These are phyloP conservation scores for Volucella bombylans DNA, from an alignment of 2,888 invertebrate genomes.

Conservation along the genomic window DNA sequence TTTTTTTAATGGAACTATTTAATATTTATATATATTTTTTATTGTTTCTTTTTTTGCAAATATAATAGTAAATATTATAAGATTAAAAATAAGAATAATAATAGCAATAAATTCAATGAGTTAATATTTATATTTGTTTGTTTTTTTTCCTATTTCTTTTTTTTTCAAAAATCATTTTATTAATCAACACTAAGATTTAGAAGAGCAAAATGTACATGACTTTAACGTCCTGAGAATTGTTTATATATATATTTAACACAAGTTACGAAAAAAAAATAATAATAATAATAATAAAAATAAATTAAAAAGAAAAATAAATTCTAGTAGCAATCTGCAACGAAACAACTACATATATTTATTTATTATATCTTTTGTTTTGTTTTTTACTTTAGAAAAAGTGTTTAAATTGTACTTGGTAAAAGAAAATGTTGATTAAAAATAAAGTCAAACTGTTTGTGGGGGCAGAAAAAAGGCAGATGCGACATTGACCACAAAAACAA, in stretches of 20 bases:
- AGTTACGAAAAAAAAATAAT: constrained; percentile 22
- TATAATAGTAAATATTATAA: constrained; percentile 60
- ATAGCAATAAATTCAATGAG: constrained; percentile 61
- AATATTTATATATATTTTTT: constrained; percentile 34
- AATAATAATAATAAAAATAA: constrained; percentile 16
- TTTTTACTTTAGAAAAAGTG: background rate
- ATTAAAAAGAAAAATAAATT: constrained; percentile 31
- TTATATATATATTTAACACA: background rate
- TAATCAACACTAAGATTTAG: constrained; percentile 58
- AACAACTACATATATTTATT: constrained; percentile 49
- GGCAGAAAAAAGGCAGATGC: constrained; percentile 64
- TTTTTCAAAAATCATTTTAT: constrained; percentile 8
- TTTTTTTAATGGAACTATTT: constrained; percentile 27
- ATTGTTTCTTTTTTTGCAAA: constrained; percentile 43
- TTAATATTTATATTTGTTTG: constrained; percentile 39
- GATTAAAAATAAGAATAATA: constrained; percentile 56
- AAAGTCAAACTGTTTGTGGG: constrained; percentile 43
- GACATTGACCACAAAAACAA: constrained; percentile 68
- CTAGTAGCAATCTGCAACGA: constrained; percentile 66
- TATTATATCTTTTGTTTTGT: background rate
- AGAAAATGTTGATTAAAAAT: constrained; percentile 1
- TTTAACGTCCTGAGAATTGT: constrained; percentile 63
- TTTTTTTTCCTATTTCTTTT: constrained; percentile 23
- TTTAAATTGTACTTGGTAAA: background rate
- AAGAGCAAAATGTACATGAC: constrained; percentile 65